Base-by-base conservation (phyloP, 2,113 vertebrate genomes). In the Dipodomys ordii region DNA sequence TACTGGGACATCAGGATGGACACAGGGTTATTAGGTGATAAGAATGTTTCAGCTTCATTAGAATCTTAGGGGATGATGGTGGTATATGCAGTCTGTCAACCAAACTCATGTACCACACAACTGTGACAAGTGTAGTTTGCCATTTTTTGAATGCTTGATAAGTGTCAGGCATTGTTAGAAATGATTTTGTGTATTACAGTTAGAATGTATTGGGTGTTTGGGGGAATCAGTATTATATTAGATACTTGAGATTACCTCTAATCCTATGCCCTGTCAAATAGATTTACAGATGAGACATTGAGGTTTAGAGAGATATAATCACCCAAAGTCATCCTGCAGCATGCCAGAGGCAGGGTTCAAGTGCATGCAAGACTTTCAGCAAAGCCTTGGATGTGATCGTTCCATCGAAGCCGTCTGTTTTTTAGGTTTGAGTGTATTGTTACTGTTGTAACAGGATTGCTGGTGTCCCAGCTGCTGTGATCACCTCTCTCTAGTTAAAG, bases 231-330 rank as follows among this genome's bases (percentile, higher is more conserved):
- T 4, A 16, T 57, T 57, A 18, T 57, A 57, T 57, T 57, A 57
- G 53, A 16, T 89, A 39, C 65, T 83, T 86, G 28, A 87, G 69
- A 4, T 84, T 92, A 7, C 44, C 67, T 84, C 65, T 94, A 28
- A 78, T 6, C 72, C 3, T 67, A 46, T 28, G 23, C 23, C 44
- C 57, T 80, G 39, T 18, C 53, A 85, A 90, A 25, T 30, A 78
- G 68, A 82, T 86, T 74, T 88, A 79, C 20, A 60, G 39, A 53
- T 71, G 25, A 23, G 64, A 85, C 81, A 88, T 39, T 57, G 35
- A 73, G 39, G 28, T 82, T 82, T 88, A 85, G 27, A 85, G 79
- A 83, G 19, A 60, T 77, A 80, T 83, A 77, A 32, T 76, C 8
- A 35, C 19, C 57, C 69, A 35, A 6, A 30, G 18, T 73, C 22